Conservation (phyloP, 92 coral and sea anemone species). For the Galaxea fascicularis region DNA sequence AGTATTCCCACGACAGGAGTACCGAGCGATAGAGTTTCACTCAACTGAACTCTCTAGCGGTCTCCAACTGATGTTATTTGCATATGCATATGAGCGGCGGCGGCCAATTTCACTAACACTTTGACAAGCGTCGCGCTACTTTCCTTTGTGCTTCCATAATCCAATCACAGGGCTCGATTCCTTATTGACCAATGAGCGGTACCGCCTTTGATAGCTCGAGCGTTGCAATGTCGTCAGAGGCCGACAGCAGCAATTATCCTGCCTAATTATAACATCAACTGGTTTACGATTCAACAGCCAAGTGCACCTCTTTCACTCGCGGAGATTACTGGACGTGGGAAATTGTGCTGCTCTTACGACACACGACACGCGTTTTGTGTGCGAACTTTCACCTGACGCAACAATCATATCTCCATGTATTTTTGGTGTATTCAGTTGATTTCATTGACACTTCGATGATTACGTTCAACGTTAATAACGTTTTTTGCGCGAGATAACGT, state of each 20-base stretch:
- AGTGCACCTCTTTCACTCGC: conserved; percentile 9
- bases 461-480: conserved; percentile 10
- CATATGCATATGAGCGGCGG: conserved; percentile 69
- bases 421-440: not conserved
- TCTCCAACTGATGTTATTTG: conserved; percentile 74
- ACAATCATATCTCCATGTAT: not conserved
- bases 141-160: conserved; percentile 46
- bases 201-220: conserved; percentile 34
- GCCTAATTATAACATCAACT: conserved; percentile 54
- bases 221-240: conserved; percentile 28
- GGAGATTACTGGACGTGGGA: conserved; percentile 34
- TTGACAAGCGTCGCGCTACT: conserved; percentile 76
- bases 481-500: not conserved
- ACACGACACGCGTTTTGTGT: not conserved
- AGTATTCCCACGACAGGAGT: conserved; percentile 66
- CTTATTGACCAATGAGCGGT: conserved; percentile 64
- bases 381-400: not conserved
- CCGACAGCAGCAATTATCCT: conserved; percentile 12
- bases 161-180: conserved; percentile 70
- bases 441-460: not conserved
- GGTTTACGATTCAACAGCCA: conserved; percentile 6
- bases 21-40: conserved; percentile 88
- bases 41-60: conserved; percentile 51
- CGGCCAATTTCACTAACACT: conserved; percentile 37
- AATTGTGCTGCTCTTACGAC: not conserved